Conservation (phyloP, 2,797 vertebrate species). For the Ceyx erithaca region DNA sequence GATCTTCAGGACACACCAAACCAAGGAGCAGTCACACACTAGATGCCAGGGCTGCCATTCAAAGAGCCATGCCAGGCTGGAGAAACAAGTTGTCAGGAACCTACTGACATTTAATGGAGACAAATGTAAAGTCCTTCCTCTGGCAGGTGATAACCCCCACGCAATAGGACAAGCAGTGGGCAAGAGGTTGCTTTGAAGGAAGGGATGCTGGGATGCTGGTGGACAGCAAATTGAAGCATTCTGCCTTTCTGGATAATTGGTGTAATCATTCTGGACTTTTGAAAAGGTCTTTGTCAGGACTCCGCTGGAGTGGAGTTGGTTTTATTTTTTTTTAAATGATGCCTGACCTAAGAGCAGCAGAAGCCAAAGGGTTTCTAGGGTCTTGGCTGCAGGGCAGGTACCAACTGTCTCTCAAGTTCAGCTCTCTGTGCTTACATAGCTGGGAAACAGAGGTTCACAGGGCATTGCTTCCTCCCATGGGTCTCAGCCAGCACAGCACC, state of each 20-base stretch:
- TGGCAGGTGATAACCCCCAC: neutral
- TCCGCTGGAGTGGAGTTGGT: neutral
- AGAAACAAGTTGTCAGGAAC: neutral
- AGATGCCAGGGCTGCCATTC: neutral
- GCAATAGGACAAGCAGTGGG: neutral
- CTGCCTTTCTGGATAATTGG: neutral
- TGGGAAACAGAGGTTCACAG: neutral
- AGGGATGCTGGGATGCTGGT: neutral
- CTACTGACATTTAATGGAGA: neutral
- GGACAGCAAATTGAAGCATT: neutral
- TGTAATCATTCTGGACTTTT: neutral
- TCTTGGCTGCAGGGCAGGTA: neutral
- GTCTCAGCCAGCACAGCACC: neutral
- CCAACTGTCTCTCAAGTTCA: neutral
- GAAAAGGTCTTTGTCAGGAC: neutral
- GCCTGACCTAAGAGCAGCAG: neutral
- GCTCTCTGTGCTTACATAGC: neutral
- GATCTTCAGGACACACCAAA: neutral
- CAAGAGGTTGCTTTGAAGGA: neutral
- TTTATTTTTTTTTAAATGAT: neutral
- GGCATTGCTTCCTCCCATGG: rapidly evolving
- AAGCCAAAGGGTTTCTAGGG: neutral
- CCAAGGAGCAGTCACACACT: rapidly evolving
- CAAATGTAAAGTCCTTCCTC: neutral
- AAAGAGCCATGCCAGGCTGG: neutral